Evolutionary conservation across 2,113 vertebrate genomes (phyloP).

Genomic region (Ceyx cyanopectus): DNA sequence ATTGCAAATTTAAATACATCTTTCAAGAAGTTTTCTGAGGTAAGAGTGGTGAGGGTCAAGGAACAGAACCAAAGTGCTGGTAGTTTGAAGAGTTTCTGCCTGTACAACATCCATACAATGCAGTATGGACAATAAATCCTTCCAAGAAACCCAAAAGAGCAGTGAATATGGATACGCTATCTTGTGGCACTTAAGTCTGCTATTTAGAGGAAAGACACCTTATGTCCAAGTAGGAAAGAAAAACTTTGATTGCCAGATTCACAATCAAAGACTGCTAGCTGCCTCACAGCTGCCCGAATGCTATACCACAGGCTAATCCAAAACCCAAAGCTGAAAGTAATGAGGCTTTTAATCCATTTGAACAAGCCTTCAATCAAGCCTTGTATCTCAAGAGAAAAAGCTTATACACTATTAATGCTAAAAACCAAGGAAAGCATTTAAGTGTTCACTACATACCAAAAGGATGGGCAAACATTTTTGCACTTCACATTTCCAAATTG

Average conservation of each 20-base stretch:
- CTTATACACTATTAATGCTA: background rate
- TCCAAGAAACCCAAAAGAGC: background rate
- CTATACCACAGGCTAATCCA: background rate
- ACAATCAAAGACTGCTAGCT: background rate
- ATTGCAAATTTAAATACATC: background rate
- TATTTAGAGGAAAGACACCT: background rate
- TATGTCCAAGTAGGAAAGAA: background rate
- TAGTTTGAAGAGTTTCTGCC: background rate
- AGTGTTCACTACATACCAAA: background rate
- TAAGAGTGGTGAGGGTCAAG: background rate
- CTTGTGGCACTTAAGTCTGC: background rate
- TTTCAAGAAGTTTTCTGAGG: background rate
- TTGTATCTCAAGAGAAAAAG: background rate
- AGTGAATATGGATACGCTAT: background rate
- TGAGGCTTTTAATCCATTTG: background rate
- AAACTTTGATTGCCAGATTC: background rate
- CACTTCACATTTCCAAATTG: conserved; percentile 16
- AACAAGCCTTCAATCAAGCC: background rate
- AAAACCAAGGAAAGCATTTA: background rate
- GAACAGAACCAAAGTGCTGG: background rate
- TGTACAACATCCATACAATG: too few relatives aligned
- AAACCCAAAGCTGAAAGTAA: background rate
- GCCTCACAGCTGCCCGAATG: background rate
- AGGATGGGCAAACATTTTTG: background rate
- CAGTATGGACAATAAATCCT: background rate